These are phyloP conservation scores for western clawed frog (Xenopus tropicalis) DNA, from an alignment of 2,113 vertebrate species.

Conservation along the genomic window UCB_Xtro_10.0 CM004446.2:88667001-88667500, in stretches of 20 bases:
- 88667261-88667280: neutral
- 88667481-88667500: neutral
- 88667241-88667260: neutral
- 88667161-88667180: too few species aligned
- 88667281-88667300: neutral
- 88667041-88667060: too few species aligned
- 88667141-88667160: too few species aligned
- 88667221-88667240: neutral
- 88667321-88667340: neutral
- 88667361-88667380: neutral
- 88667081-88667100: too few species aligned
- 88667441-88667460: constrained; percentile 3
- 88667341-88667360: neutral
- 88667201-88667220: too few species aligned
- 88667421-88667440: constrained; percentile 12
- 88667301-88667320: constrained; percentile 2
- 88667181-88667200: too few species aligned
- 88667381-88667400: constrained; percentile 24
- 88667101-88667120: too few species aligned
- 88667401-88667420: constrained; percentile 18
- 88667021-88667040: too few species aligned
- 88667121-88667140: too few species aligned
- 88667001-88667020: too few species aligned
- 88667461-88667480: constrained; percentile 4
- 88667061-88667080: too few species aligned